Evolutionary conservation across 2,113 vertebrate genomes (phyloP), one percentile per base, ranked within the genome.

Genomic region (Brienomyrus longianalis): DNA sequence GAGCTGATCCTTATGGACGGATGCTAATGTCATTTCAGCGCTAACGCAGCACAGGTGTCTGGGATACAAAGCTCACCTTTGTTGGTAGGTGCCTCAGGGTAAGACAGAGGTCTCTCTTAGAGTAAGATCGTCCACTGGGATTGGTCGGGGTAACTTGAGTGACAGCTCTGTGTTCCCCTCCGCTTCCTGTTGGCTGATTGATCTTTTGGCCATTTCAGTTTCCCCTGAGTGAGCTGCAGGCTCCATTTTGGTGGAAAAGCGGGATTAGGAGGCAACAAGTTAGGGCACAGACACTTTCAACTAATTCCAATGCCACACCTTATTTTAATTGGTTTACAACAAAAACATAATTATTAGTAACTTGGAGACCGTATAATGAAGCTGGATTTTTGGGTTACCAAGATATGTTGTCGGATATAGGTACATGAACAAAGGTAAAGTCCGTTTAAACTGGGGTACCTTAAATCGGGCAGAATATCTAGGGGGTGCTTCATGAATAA

Each of bases 81-180:
- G 89, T 93, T 91, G 88, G 92, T 87, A 94, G 91, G 3, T 47
- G 92, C 93, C 56, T 92, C 93, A 9, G 97, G 95, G 90, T 97
- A 96, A 11, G 96, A 96, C 70, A 94, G 91, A 59, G 96, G 95
- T 48, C 97, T 97, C 93, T 97, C 96, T 93, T 95, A 96, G 88
- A 96, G 1, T 10, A 39, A 54, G 27, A 52, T 31, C n/a, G 15
- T 35, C n/a, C 7, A 35, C 85, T 35, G 48, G 50, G 85, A 54
- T 54, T 54, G 51, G 50, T 39, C 51, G 35, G 83, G 39, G 5
- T 84, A 23, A n/a, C 23, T 23, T 84, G 74, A 84, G 19, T 84
- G 83, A 84, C 83, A 84, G 43, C 45, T 84, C 45, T 84, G 51
- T 17, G n/a, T 5, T 87, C 1, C 51, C 48, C 27, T 87, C 85